A percentile compares a stretch with the other conserved stretches of the same genome.
These are phyloP conservation scores for Apolygus lucorum DNA, from an alignment of 1,140 invertebrate species.

Conservation along the genomic window DNA sequence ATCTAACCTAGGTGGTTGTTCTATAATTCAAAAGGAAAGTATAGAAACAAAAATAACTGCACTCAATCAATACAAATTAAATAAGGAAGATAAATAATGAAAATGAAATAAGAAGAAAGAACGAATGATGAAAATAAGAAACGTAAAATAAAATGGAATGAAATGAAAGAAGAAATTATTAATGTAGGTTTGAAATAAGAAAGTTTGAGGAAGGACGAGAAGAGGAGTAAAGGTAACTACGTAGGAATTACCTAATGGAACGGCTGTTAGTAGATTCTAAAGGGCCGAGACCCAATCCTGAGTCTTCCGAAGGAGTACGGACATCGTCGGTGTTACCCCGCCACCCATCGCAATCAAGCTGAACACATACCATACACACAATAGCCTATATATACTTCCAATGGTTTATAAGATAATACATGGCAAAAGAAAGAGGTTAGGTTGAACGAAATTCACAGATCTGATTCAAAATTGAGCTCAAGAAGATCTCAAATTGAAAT, in stretches of 20 bases:
- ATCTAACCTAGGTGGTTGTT: too few relatives aligned
- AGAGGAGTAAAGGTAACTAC: conserved; percentile 3
- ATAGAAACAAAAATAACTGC: neutral
- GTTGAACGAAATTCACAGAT: too few relatives aligned
- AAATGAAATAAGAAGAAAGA: neutral
- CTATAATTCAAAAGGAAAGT: neutral
- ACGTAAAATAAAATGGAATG: neutral
- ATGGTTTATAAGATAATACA: too few relatives aligned
- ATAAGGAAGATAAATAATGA: neutral
- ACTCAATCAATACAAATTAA: neutral
- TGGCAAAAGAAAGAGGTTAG: too few relatives aligned
- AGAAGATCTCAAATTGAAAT: too few relatives aligned
- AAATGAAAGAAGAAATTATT: neutral
- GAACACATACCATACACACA: conserved; percentile 30
- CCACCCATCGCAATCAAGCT: conserved; percentile 30
- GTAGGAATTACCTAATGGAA: conserved; percentile 30
- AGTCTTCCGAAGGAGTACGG: conserved; percentile 73
- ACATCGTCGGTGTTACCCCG: conserved; percentile 43
- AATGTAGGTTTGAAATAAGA: too few relatives aligned
- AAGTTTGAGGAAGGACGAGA: neutral
- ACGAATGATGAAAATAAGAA: neutral
- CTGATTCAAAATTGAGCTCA: too few relatives aligned
- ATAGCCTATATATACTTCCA: too few relatives aligned
- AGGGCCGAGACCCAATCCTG: conserved; percentile 66
- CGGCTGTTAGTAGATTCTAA: conserved; percentile 30